phyloP scores from a whole-genome alignment of 1,140 invertebrate species.

The Atta cephalotes region DNA sequence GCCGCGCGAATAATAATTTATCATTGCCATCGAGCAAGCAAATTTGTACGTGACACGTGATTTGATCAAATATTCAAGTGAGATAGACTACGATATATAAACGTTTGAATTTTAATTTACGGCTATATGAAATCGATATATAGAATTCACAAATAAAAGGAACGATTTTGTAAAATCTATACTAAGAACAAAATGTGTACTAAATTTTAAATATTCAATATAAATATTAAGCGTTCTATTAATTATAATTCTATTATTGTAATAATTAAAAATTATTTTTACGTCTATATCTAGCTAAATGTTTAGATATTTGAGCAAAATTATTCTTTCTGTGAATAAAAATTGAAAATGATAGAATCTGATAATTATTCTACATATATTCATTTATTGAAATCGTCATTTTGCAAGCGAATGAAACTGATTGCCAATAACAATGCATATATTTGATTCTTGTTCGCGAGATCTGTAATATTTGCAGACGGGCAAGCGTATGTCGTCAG shows the following conservation, averaged over 20 bases:
- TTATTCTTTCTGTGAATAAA: background rate
- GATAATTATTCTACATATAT: background rate
- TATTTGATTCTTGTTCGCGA: background rate
- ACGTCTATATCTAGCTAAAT: too few relatives aligned
- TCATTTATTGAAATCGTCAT: constrained; percentile 3
- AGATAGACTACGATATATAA: background rate
- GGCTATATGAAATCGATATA: background rate
- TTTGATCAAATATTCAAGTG: background rate
- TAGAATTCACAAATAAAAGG: too few relatives aligned
- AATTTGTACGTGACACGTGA: constrained; percentile 34
- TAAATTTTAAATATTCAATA: too few relatives aligned
- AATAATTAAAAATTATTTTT: too few relatives aligned
- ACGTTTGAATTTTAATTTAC: constrained; percentile 7
- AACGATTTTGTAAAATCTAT: too few relatives aligned
- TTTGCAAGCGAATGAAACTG: background rate
- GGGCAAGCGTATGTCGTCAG: background rate
- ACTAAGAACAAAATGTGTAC: too few relatives aligned
- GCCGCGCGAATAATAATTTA: constrained; percentile 1
- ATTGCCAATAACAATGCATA: background rate
- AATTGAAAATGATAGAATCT: background rate
- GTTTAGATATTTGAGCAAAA: too few relatives aligned
- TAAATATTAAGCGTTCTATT: too few relatives aligned
- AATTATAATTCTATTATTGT: too few relatives aligned
- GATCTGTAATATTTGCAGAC: constrained; percentile 10
- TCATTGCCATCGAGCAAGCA: constrained; percentile 8